Base-by-base conservation (phyloP, 2,113 vertebrate genomes). In the Embiotoca jacksoni region DNA sequence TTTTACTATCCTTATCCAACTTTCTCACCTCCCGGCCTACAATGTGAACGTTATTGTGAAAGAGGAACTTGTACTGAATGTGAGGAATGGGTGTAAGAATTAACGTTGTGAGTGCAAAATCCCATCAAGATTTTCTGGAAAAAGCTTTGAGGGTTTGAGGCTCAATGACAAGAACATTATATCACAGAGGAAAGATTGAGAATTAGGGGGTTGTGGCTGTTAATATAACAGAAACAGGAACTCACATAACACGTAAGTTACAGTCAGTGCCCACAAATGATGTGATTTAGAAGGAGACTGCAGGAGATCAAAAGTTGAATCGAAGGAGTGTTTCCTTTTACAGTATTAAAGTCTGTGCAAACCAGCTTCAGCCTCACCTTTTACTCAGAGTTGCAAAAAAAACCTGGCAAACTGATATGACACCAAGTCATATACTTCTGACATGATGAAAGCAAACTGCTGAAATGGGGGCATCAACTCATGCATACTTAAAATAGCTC, bases 401-500 rank as follows among this genome's bases (percentile, higher is more conserved):
- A 83, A 72, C 37, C 16, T 62, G 31, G 23, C 35, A 80, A 58
- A 58, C 13, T 55, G 30, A 54, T 39, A 3, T 67, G 57, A 79
- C 53, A 75, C 44, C 44, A 47, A 77, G 31, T 55, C 31, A 3
- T 72, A 46, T 54, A 14, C 37, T 46, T 56, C 33, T 47, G 16
- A 67, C 3, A 53, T 23, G 39, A 79, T 76, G 10, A 83, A 80
- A 68, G 72, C 5, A 31, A 75, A 76, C 36, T 5, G n/a, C 57
- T 16, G 66, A 87, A 71, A 82, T 9, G 44, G 9, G 53, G 36
- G 41, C 53, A 75, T 49, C 62, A 36, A 59, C 59, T 85, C 63
- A 68, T 80, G 60, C 44, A 72, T 52, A 56, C 68, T 75, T 63
- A 75, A 87, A 47, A 57, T 64, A 87, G 60, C 44, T 56, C 70